Evolutionary conservation across 2,113 vertebrate genomes (phyloP), one percentile per base, ranked within the genome.

Genomic region (Oriolus oriolus): DNA sequence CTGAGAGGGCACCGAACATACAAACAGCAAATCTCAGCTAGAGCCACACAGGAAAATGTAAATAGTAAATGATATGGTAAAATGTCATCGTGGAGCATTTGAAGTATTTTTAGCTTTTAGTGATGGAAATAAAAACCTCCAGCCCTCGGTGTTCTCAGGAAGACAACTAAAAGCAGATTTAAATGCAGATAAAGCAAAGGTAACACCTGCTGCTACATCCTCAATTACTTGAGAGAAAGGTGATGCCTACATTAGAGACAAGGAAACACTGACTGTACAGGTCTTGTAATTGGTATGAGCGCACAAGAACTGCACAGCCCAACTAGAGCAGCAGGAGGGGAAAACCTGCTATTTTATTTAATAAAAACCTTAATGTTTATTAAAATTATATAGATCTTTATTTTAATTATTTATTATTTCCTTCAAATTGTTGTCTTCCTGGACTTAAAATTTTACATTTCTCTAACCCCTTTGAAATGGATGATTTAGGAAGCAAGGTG

Each of bases 161-260:
- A 59, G 63, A 69, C 93, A 97, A 87, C 53, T 50, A 89, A 96
- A 91, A 87, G 33, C 14, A 87, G 77, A 74, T 84, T 92, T 89
- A 93, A 79, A 85, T 3, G 44, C 57, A 89, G 74, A 84, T 83
- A 87, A 95, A 94, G 41, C 89, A 70, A 95, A 87, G 41, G 35
- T 83, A 97, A 77, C 66, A 89, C 53, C 79, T 92, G 63, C 80
- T 95, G 73, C 89, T 93, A 81, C 42, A 96, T 63, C 21, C 69
- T 91, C 68, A 93, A 12, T 82, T 90, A 76, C 33, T 78, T 57
- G 64, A 64, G 27, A 63, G 92, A 84, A 83, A 59, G 85, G 75
- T 68, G 66, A 93, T 92, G 85, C 76, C 74, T 96, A 56, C 71
- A 75, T 63, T 60, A 65, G 70, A 74, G 45, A 87, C 59, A 93